Base-by-base conservation (phyloP, 2,888 invertebrate genomes). In the Taenaris catops region DNA sequence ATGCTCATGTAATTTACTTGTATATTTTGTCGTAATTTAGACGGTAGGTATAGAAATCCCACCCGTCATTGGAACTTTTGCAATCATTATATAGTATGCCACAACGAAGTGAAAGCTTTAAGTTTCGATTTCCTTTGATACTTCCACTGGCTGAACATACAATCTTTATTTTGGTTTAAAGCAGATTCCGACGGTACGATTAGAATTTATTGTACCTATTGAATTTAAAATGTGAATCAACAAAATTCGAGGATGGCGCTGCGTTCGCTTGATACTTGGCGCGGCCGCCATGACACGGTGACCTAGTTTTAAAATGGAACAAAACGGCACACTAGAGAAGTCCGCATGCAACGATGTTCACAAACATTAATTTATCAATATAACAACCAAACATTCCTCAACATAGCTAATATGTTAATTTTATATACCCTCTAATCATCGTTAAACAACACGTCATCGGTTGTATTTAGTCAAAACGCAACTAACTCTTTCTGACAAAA, bases 291-390 rank as follows among this genome's bases (percentile, higher is more conserved):
- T 74, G 84, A 83, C 86, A 84, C 63, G 64, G 66, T 86, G 73
- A 84, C 86, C 86, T 60, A 84, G 74, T 84, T 86, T 78, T 67
- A 73, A 86, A 83, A 84, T 81, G 83, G 80, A 83, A 80, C 80
- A 72, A 67, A 63, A 65, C 72, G 75, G 44, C 49, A 46, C 46
- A 50, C 45, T 47, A 45, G 45, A 45, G 39, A 35, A 42, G 37
- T 40, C 47, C 45, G 45, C 47, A 45, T 42, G 34, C 45, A 47
- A 31, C 34, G 16, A 34, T 33, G 25, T 37, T 36, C 39, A 39
- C 29, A 8, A 21, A 17, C 23, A 18, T 21, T 25, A 21, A 21
- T 21, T 4, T 60, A 56, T 54, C 47, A 53, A 59, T 52, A 47
- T 56, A 49, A 59, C 54, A 55, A 54, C 59, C 65, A 62, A 14